Percentiles rank a stretch among this genome's conserved stretches.
Conservation (phyloP, 2,888 invertebrate genomes). For the Scotopteryx bipunctaria region DNA sequence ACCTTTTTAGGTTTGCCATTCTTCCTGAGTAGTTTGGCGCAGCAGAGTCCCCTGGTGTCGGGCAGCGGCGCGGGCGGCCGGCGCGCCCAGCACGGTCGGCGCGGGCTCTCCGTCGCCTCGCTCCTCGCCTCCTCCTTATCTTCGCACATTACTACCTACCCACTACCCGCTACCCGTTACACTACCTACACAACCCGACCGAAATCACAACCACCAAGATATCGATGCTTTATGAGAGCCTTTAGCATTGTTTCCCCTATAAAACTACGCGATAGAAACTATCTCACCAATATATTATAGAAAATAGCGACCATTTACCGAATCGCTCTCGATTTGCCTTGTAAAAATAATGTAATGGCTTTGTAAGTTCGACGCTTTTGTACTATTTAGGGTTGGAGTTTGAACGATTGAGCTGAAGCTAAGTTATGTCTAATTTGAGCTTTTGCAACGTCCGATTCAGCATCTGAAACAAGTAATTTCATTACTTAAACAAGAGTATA, state of each 20-base stretch:
- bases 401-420: constrained; percentile 46
- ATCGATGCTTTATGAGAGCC: constrained; percentile 76
- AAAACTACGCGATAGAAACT: constrained; percentile 54
- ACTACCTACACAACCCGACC: constrained; percentile 56
- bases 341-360: constrained; percentile 39
- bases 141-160: constrained; percentile 70
- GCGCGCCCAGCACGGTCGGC: constrained; percentile 71
- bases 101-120: constrained; percentile 67
- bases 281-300: constrained; percentile 63
- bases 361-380: constrained; percentile 76
- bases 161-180: constrained; percentile 46
- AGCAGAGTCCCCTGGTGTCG: constrained; percentile 92
- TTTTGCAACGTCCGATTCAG: constrained; percentile 76
- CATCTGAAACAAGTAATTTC: constrained; percentile 82
- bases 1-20: constrained; percentile 93
- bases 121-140: constrained; percentile 76
- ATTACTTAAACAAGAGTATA: too few species aligned
- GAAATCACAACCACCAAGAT: constrained; percentile 73
- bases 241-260: constrained; percentile 76
- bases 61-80: constrained; percentile 78
- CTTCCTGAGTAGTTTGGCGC: constrained; percentile 90
- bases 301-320: constrained; percentile 57
- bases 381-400: constrained; percentile 59
- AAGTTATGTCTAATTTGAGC: constrained; percentile 58
- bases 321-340: constrained; percentile 43